Conservation (phyloP, 2,888 invertebrate genomes). For the Trachelus troglodyta region DNA sequence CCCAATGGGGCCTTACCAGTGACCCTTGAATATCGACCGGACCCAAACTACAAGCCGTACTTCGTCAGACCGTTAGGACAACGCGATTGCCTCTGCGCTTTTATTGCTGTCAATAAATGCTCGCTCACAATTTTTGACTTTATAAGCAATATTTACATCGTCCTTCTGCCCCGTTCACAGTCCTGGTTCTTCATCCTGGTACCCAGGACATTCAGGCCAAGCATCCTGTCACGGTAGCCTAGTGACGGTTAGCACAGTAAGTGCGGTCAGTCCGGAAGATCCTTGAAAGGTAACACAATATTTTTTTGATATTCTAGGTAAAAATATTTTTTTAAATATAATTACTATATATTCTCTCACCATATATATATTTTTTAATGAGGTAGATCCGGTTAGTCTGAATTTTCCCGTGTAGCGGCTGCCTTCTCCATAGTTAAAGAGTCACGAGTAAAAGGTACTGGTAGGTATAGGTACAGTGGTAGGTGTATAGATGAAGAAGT, state of each 20-base stretch:
- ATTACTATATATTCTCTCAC: background rate
- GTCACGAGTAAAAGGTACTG: background rate
- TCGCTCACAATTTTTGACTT: background rate
- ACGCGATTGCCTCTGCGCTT: constrained; percentile 4
- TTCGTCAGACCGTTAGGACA: constrained; percentile 10
- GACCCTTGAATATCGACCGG: background rate
- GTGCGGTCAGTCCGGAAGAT: background rate
- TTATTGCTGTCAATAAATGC: constrained; percentile 10
- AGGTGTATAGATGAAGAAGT: background rate
- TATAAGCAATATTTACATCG: background rate
- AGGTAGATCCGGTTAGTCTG: background rate
- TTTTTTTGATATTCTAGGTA: background rate
- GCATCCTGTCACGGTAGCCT: background rate
- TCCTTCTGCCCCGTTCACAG: background rate
- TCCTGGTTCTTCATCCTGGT: background rate
- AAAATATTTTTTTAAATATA: background rate
- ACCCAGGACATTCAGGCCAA: background rate
- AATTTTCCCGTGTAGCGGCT: background rate
- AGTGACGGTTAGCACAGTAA: background rate
- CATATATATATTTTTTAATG: background rate
- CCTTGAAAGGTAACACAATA: background rate
- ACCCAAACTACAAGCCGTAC: background rate
- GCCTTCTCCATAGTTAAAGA: background rate
- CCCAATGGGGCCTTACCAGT: background rate
- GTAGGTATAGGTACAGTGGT: background rate